Percentiles rank a stretch among this genome's conserved stretches.
These are phyloP conservation scores for Pomatorhinus ruficollis DNA, from an alignment of 2,113 vertebrate genomes.

Conservation along the genomic window DNA sequence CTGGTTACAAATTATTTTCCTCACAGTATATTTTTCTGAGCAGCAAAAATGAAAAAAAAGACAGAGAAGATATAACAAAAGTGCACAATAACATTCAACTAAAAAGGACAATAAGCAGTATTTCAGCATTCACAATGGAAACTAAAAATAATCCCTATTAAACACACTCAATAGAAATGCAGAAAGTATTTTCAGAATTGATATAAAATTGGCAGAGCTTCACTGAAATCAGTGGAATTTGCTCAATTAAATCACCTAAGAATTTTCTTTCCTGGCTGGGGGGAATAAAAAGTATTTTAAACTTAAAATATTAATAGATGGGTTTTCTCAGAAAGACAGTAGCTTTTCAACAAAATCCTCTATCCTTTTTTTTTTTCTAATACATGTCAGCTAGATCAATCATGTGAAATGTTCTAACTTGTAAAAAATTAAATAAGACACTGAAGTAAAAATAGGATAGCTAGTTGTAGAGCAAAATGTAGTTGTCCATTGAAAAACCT, in stretches of 20 bases:
- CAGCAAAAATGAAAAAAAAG: background rate
- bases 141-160: background rate
- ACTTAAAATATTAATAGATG: background rate
- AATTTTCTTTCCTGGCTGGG: background rate
- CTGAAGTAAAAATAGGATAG: background rate
- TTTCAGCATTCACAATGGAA: slow-evolving; percentile 17
- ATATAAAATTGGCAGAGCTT: background rate
- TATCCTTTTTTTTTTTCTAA: background rate
- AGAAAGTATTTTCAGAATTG: background rate
- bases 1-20: background rate
- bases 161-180: background rate
- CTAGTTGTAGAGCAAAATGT: background rate
- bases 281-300: background rate
- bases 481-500: background rate
- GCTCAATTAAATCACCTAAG: background rate
- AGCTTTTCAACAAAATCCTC: background rate
- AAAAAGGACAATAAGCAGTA: background rate
- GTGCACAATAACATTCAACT: background rate
- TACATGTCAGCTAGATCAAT: background rate
- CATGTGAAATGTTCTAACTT: background rate
- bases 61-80: background rate
- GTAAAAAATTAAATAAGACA: background rate
- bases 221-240: background rate
- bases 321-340: background rate
- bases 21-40: background rate